A percentile compares a stretch with the other conserved stretches of the same genome.
phyloP scores from a whole-genome alignment of 2,113 vertebrate genomes.

The Heteronetta atricapilla region DNA sequence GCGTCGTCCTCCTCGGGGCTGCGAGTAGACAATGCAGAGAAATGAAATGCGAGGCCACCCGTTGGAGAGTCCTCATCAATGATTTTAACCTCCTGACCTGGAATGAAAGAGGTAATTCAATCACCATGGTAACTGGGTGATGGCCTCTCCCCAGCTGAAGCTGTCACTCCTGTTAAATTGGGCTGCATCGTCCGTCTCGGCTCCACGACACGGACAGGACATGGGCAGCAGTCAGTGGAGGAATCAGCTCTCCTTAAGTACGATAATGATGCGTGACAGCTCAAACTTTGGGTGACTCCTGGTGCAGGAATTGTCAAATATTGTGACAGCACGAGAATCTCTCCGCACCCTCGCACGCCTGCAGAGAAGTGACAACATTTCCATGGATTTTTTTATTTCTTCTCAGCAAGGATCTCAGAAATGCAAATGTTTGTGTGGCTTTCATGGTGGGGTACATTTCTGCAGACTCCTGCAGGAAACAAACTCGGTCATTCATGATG shows the following conservation, averaged over 20 bases:
- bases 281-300: background rate
- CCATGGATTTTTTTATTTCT: background rate
- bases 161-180: background rate
- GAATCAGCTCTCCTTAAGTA: background rate
- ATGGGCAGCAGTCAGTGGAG: background rate
- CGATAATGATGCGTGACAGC: background rate
- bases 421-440: background rate
- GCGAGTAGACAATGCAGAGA: background rate
- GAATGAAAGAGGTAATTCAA: constrained; percentile 4
- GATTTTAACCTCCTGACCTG: background rate
- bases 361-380: background rate
- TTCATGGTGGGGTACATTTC: background rate
- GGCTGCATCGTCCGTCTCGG: background rate
- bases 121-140: constrained; percentile 3
- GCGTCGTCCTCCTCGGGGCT: fast-evolving
- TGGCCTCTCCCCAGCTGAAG: background rate
- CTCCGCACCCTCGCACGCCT: background rate
- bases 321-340: background rate
- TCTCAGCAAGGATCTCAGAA: background rate
- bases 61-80: background rate
- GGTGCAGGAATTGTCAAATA: background rate
- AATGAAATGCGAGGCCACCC: background rate
- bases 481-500: background rate
- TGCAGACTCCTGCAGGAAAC: background rate
- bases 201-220: background rate